Evolutionary conservation across 30 jellyfish, hydroid and myxozoan genomes (phyloP).

Genomic region (Nemopilema nomurai): DNA sequence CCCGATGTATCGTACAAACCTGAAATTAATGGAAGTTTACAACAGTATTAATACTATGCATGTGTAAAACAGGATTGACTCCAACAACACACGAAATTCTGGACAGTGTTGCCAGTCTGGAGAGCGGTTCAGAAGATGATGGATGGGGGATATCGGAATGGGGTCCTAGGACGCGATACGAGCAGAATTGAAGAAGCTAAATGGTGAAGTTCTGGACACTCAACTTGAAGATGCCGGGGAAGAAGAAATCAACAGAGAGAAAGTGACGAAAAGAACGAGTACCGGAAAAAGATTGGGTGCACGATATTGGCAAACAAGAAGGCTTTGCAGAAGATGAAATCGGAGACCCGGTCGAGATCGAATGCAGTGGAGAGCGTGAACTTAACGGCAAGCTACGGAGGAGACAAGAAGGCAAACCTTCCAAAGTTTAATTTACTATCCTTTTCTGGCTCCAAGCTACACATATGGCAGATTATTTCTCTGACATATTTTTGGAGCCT

Average conservation of each 20-base stretch:
- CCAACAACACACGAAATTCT: too few relatives aligned
- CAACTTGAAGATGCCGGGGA: neutral
- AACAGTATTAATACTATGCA: too few relatives aligned
- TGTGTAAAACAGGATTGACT: too few relatives aligned
- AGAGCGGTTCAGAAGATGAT: too few relatives aligned
- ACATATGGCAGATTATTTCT: too few relatives aligned
- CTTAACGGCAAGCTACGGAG: constrained; percentile 1
- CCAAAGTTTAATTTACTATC: neutral
- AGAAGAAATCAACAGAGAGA: constrained; percentile 2
- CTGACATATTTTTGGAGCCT: too few relatives aligned
- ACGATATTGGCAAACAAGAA: constrained; percentile 5
- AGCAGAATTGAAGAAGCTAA: constrained; percentile 2
- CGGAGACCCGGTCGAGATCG: constrained; percentile 9
- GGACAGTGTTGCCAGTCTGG: too few relatives aligned
- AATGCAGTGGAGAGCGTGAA: constrained; percentile 6
- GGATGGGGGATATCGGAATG: too few relatives aligned
- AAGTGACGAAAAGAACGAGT: constrained; percentile 2
- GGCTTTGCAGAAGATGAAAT: neutral
- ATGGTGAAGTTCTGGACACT: constrained; percentile 7
- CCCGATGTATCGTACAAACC: too few relatives aligned
- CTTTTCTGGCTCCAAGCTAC: too few relatives aligned
- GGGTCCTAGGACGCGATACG: too few relatives aligned
- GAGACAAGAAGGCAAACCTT: neutral
- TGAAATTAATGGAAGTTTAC: too few relatives aligned
- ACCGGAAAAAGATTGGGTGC: constrained; percentile 4